A percentile compares a stretch with the other conserved stretches of the same genome.
These are phyloP conservation scores for Marasmarcha lunaedactyla DNA, from an alignment of 2,888 invertebrate genomes.

Conservation along the genomic window DNA sequence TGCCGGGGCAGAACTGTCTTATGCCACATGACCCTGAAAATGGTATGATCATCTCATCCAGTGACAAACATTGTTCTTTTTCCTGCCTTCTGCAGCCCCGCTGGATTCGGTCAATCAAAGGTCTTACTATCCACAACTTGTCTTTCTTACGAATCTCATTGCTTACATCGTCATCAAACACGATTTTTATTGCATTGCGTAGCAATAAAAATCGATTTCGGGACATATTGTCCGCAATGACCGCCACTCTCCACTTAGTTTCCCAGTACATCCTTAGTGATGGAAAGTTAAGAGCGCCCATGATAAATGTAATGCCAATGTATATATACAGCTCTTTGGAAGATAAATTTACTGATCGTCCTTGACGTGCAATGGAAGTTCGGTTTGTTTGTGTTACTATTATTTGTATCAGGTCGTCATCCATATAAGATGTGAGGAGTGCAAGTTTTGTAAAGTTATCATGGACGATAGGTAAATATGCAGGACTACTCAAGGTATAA, in stretches of 20 bases:
- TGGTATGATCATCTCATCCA: slow-evolving; percentile 16
- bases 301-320: no score
- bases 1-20: slow-evolving; percentile 11
- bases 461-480: no score
- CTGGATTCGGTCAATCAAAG: slow-evolving; percentile 8
- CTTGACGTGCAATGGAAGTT: no score
- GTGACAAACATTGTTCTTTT: slow-evolving; percentile 4
- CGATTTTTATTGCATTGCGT: slow-evolving; percentile 12
- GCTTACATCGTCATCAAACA: slow-evolving; percentile 11
- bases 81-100: slow-evolving; percentile 10
- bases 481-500: no score
- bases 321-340: no score
- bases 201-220: slow-evolving; percentile 4
- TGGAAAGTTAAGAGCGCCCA: slow-evolving; percentile 6
- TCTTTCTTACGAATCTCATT: slow-evolving; percentile 9
- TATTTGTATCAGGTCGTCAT: no score
- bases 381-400: no score
- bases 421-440: no score
- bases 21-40: slow-evolving; percentile 10
- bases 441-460: no score
- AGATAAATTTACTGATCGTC: no score
- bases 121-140: slow-evolving; percentile 13
- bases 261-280: slow-evolving; percentile 8
- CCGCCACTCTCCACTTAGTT: slow-evolving; percentile 3
- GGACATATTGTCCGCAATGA: no score